Conservation (phyloP, 2,113 vertebrate genomes). For the Murina feae region DNA sequence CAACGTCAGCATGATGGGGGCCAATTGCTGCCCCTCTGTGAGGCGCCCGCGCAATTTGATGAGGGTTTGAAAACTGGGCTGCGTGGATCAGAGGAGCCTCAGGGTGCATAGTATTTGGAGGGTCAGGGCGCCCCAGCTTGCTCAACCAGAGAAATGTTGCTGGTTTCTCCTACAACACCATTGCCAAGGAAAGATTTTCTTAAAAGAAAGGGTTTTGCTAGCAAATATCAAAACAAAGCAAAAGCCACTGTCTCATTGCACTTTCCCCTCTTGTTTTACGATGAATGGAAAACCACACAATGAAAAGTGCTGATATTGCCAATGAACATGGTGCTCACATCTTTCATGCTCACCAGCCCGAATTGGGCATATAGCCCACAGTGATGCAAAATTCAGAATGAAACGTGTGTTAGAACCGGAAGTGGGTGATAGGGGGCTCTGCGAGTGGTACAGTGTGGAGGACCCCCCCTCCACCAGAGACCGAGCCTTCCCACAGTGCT, state of each 20-base stretch:
- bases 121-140: fast-evolving
- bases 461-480: background rate
- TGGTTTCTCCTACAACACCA: background rate
- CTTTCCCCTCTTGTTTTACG: background rate
- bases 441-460: background rate
- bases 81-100: background rate
- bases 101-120: fast-evolving
- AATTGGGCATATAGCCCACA: fast-evolving
- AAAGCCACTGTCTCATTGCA: background rate
- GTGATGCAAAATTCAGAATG: background rate
- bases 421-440: background rate
- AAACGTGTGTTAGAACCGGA: background rate
- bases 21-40: background rate
- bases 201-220: background rate
- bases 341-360: too few species aligned
- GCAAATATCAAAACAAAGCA: background rate
- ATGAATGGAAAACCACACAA: background rate
- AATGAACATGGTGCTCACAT: background rate
- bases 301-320: background rate
- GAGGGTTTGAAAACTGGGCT: background rate
- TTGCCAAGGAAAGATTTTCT: background rate
- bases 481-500: background rate
- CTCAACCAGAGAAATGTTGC: background rate
- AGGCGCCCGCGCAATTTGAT: background rate
- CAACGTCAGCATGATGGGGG: fast-evolving